These are phyloP conservation scores for Flabesymbios commensalis DNA, from an alignment of 2,888 invertebrate genomes.

Conservation along the genomic window DNA sequence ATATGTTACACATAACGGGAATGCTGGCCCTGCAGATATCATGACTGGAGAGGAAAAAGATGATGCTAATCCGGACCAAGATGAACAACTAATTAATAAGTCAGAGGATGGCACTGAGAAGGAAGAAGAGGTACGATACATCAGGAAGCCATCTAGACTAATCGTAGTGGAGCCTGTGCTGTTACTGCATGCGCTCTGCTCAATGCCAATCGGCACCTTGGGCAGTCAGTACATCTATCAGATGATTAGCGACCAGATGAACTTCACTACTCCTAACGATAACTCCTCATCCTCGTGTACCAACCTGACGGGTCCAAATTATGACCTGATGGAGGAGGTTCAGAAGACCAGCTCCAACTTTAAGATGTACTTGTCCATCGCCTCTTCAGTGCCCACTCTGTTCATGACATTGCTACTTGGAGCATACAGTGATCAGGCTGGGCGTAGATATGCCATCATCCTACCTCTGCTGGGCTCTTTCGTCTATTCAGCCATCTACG, in stretches of 20 bases:
- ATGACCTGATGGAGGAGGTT: slow-evolving; percentile 9
- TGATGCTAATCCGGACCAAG: too few species aligned
- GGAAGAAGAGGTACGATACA: too few species aligned
- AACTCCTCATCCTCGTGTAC: too few species aligned
- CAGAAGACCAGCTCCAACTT: slow-evolving; percentile 16
- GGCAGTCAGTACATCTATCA: slow-evolving; percentile 13
- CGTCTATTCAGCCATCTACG: background rate
- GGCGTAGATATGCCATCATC: slow-evolving; percentile 26
- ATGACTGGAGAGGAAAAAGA: too few species aligned
- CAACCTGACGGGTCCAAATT: slow-evolving; percentile 6
- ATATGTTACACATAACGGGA: too few species aligned
- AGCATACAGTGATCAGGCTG: slow-evolving; percentile 26
- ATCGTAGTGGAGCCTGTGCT: slow-evolving; percentile 25
- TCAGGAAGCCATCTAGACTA: background rate
- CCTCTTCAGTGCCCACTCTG: slow-evolving; percentile 20
- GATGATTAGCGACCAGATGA: too few species aligned
- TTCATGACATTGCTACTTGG: slow-evolving; percentile 22
- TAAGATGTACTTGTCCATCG: slow-evolving; percentile 3
- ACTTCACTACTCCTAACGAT: too few species aligned
- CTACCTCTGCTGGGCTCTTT: slow-evolving; percentile 21
- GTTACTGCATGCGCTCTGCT: slow-evolving; percentile 7
- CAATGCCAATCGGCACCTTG: slow-evolving; percentile 9
- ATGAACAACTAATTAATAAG: too few species aligned
- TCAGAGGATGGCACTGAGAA: too few species aligned
- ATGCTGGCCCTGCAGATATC: too few species aligned